Percentiles rank a stretch among this genome's conserved stretches.
These are phyloP conservation scores for Tuta absoluta DNA, from an alignment of 2,888 invertebrate species.

Conservation along the genomic window DNA sequence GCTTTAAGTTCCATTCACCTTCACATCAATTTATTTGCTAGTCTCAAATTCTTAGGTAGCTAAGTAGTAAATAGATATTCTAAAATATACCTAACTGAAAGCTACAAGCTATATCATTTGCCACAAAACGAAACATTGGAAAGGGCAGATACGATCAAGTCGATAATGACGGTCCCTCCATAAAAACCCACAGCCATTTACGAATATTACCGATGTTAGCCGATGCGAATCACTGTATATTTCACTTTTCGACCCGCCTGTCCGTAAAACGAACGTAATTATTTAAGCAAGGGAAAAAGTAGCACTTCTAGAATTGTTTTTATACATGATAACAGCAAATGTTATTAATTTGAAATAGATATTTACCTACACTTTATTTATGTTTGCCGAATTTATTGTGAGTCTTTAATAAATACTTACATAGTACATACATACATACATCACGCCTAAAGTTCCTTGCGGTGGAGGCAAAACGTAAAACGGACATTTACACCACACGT, in stretches of 20 bases:
- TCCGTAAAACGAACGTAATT: not conserved
- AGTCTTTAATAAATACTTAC: too few species aligned
- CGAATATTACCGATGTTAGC: not conserved
- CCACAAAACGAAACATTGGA: not conserved
- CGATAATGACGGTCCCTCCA: slow-evolving; percentile 3
- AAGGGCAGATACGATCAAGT: slow-evolving; percentile 4
- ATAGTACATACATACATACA: too few species aligned
- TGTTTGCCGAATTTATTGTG: too few species aligned
- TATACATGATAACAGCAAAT: too few species aligned
- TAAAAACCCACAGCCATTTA: not conserved
- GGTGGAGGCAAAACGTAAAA: too few species aligned
- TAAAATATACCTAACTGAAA: not conserved
- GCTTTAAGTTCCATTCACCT: too few species aligned
- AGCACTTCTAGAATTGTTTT: too few species aligned
- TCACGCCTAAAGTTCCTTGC: too few species aligned
- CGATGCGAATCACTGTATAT: not conserved
- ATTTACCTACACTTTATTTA: too few species aligned
- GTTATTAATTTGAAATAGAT: too few species aligned
- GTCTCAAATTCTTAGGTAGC: not conserved
- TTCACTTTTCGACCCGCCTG: not conserved
- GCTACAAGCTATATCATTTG: not conserved
- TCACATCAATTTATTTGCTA: not conserved
- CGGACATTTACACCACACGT: too few species aligned
- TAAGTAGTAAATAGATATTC: not conserved
- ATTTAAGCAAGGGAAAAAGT: not conserved